Percentiles rank a stretch among this genome's conserved stretches.
phyloP scores from a whole-genome alignment of 2,797 vertebrate genomes.

The Bradypodion pumilum region DNA sequence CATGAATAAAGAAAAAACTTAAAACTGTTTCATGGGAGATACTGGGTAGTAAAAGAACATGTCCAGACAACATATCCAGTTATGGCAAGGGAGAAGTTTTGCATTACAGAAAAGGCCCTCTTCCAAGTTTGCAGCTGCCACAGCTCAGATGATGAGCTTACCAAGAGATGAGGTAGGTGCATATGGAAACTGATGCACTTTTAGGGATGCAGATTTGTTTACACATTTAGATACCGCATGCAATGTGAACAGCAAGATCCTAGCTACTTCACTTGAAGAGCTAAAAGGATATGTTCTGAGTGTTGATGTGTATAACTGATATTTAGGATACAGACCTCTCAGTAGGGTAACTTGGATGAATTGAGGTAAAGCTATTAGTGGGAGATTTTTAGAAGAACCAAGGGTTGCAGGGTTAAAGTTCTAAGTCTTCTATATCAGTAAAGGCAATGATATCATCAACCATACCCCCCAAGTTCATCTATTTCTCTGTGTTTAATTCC shows the following conservation, averaged over 20 bases:
- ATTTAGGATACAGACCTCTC: constrained; percentile 40
- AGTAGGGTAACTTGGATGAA: constrained; percentile 1
- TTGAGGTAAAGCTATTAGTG: neutral
- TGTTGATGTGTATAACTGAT: constrained; percentile 2
- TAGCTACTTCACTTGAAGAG: too few relatives aligned
- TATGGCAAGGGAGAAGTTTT: too few relatives aligned
- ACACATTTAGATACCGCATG: too few relatives aligned
- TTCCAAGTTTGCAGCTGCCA: too few relatives aligned
- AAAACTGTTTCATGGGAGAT: neutral
- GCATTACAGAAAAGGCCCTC: neutral
- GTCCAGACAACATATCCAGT: too few relatives aligned
- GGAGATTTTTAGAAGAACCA: neutral
- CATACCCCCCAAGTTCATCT: neutral
- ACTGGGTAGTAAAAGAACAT: neutral
- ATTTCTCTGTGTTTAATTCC: neutral
- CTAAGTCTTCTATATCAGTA: neutral
- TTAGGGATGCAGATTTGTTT: too few relatives aligned
- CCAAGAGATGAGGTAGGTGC: neutral
- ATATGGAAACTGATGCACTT: neutral
- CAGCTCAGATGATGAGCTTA: neutral
- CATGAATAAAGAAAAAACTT: too few relatives aligned
- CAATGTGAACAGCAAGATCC: too few relatives aligned
- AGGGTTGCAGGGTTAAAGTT: neutral
- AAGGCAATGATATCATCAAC: neutral
- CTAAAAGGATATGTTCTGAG: neutral